phyloP scores from a whole-genome alignment of 2,888 invertebrate genomes.

The Plebejus melissa region DNA sequence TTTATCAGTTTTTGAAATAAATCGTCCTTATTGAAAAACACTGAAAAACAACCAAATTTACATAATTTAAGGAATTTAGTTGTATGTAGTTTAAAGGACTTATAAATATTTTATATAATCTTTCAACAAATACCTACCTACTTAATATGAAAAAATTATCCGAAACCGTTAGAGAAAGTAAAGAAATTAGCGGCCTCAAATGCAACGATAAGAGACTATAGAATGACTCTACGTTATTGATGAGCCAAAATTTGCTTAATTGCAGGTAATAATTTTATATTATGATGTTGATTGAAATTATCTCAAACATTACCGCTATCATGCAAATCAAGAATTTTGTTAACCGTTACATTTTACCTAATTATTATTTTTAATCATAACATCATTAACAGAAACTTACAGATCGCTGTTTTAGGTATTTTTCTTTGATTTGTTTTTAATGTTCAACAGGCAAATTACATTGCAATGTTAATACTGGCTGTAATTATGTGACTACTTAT shows the following conservation, averaged over 20 bases:
- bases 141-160: not conserved
- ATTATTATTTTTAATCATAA: not conserved
- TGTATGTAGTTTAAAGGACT: not conserved
- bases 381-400: not conserved
- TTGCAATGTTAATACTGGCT: not conserved
- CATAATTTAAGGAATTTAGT: not conserved
- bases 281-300: conserved; percentile 10
- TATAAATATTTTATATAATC: not conserved
- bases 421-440: not conserved
- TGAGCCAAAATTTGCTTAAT: conserved; percentile 14
- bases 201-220: conserved; percentile 2
- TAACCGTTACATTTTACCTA: not conserved
- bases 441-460: not conserved
- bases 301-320: not conserved
- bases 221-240: conserved; percentile 1
- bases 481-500: not conserved
- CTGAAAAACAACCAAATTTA: not conserved
- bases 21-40: too few relatives aligned
- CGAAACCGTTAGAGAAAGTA: conserved; percentile 13
- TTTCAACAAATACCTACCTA: not conserved
- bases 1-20: not conserved
- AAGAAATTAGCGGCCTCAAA: not conserved
- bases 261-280: not conserved
- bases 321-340: not conserved
- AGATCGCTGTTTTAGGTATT: not conserved